Evolutionary conservation across 2,797 vertebrate genomes (phyloP), one percentile per base, ranked within the genome.

Genomic region (Heterohyrax brucei): DNA sequence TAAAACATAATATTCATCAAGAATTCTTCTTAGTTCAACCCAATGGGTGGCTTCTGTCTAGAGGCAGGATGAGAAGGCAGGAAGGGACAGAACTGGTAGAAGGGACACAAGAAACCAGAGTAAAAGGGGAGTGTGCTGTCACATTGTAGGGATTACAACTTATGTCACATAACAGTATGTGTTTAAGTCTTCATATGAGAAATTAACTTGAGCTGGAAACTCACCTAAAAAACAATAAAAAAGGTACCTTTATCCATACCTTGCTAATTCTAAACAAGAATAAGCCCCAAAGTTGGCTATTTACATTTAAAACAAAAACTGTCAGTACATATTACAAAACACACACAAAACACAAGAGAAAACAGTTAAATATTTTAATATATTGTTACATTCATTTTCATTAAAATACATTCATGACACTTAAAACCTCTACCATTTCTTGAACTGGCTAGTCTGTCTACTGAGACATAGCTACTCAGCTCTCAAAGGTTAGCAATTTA

Each of bases 301-400:
- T 78, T 76, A 33, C 24, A 90, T 76, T 89, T 95, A 44, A 76
- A 82, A 92, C 12, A 56, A 56, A 56, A 56, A 56, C 3, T 12
- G 16, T 56, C 53, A 14, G 16, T 56, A 56, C 53, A 56, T 56
- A 56, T 56, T 56, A 56, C 3, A 56, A 76, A 92, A 87, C 88
- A 95, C 70, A 82, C 6, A 79, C 30, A 48, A 2, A 94, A n/a
- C 8, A 94, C 75, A 93, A 84, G 28, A 94, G 70, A 92, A 78
- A 93, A 87, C 33, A 39, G 70, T 68, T 50, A 78, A 28, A 64
- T 53, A 93, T 94, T 96, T 97, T 96, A 97, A 96, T 97, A 33
- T 68, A 61, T 18, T 88, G 44, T 83, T 90, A 95, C 28, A 61
- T 64, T 80, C 10, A 81, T 95, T 96, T 92, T 33, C 82, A 95